phyloP scores from a whole-genome alignment of 92 coral and sea anemone species.

The Metridium senile region DNA sequence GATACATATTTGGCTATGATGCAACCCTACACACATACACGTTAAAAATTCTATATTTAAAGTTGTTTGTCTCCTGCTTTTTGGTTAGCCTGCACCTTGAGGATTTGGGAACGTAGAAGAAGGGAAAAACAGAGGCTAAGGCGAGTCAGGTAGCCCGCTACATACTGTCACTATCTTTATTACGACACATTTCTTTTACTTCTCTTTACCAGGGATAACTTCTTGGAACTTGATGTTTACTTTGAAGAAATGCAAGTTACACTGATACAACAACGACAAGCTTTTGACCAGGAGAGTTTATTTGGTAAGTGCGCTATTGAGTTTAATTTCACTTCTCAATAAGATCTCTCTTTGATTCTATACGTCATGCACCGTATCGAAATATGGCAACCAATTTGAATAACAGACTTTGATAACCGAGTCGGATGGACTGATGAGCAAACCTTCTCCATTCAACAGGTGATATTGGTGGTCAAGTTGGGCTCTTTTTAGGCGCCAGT shows the following conservation, averaged over 20 bases:
- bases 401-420: neutral
- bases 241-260: conserved; percentile 98
- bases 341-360: neutral
- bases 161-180: too few relatives aligned
- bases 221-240: conserved; percentile 91
- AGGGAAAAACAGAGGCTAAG: too few relatives aligned
- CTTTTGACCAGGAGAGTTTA: conserved; percentile 93
- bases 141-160: too few relatives aligned
- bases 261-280: conserved; percentile 90
- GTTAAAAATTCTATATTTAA: too few relatives aligned
- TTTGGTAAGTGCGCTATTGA: conserved; percentile 64
- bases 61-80: too few relatives aligned
- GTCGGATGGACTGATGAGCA: neutral
- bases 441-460: conserved; percentile 45
- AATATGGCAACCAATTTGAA: neutral
- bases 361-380: neutral
- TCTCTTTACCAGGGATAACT: conserved; percentile 56
- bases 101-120: too few relatives aligned
- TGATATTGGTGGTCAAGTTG: conserved; percentile 98
- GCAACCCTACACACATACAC: too few relatives aligned
- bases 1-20: too few relatives aligned
- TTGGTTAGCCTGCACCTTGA: too few relatives aligned
- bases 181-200: too few relatives aligned
- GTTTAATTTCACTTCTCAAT: neutral
- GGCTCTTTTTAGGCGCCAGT: conserved; percentile 95